A percentile compares a stretch with the other conserved stretches of the same genome.
These are phyloP conservation scores for Campoplex nolae DNA, from an alignment of 2,888 invertebrate species.

Conservation along the genomic window DNA sequence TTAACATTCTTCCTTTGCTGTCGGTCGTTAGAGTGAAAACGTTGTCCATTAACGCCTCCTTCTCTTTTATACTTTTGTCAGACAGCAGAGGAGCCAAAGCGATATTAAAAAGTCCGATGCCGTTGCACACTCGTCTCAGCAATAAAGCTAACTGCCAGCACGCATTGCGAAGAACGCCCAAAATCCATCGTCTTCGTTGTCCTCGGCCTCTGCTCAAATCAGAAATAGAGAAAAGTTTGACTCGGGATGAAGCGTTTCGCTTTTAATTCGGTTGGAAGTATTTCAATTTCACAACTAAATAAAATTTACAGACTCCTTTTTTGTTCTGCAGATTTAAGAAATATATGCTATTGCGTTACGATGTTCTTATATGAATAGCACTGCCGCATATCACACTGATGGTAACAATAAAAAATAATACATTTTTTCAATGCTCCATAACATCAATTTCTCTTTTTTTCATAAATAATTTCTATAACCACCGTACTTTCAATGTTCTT, in stretches of 20 bases:
- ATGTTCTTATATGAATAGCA: not conserved
- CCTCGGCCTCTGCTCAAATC: conserved; percentile 21
- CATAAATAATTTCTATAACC: not conserved
- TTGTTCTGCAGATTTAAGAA: not conserved
- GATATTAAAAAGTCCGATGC: conserved; percentile 82
- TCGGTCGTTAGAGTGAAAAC: conserved; percentile 82
- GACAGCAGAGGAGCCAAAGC: conserved; percentile 81
- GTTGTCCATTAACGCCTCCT: conserved; percentile 82
- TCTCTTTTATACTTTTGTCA: conserved; percentile 79
- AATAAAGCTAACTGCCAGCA: conserved; percentile 81
- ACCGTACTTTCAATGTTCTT: no score
- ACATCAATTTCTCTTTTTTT: no score
- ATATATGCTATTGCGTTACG: not conserved
- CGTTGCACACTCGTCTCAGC: conserved; percentile 71
- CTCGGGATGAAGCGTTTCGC: conserved; percentile 6
- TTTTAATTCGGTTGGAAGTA: not conserved
- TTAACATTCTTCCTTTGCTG: conserved; percentile 73
- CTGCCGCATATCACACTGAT: no score
- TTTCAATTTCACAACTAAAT: not conserved
- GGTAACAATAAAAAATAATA: not conserved
- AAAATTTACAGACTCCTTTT: not conserved
- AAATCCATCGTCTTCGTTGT: conserved; percentile 43
- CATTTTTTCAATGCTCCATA: not conserved
- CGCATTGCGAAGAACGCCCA: conserved; percentile 70
- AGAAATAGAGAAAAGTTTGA: conserved; percentile 36